Evolutionary conservation across 2,113 vertebrate genomes (phyloP).

Genomic region (Oreotrochilus melanogaster): DNA sequence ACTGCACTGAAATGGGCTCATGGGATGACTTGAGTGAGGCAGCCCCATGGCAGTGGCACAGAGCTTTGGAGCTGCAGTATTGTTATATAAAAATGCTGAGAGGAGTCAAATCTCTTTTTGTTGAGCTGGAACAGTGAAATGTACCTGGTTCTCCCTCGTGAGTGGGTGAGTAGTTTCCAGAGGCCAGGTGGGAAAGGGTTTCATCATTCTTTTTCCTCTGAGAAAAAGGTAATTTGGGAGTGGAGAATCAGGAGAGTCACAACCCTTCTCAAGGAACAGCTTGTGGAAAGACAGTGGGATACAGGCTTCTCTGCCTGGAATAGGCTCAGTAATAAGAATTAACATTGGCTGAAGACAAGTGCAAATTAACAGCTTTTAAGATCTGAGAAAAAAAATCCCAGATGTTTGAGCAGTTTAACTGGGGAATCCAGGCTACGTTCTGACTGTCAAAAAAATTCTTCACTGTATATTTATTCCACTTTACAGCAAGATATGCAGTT

Average conservation of each 20-base stretch:
- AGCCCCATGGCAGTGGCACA: not conserved
- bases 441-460: not conserved
- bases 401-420: not conserved
- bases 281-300: not conserved
- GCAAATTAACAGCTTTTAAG: not conserved
- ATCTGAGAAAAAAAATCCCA: rapidly evolving
- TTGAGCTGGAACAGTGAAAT: not conserved
- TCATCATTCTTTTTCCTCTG: not conserved
- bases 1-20: not conserved
- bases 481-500: not conserved
- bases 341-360: not conserved
- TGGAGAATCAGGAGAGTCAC: not conserved
- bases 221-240: not conserved
- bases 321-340: not conserved
- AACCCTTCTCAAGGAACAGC: not conserved
- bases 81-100: not conserved
- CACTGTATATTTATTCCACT: not conserved
- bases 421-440: not conserved
- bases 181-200: not conserved
- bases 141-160: not conserved
- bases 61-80: not conserved
- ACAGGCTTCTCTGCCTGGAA: not conserved
- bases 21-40: not conserved
- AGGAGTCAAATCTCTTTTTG: not conserved
- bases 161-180: not conserved